Evolutionary conservation across 1,140 invertebrate genomes (phyloP), one percentile per base, ranked within the genome.

Genomic region (Trichomalopsis sarcophagae): DNA sequence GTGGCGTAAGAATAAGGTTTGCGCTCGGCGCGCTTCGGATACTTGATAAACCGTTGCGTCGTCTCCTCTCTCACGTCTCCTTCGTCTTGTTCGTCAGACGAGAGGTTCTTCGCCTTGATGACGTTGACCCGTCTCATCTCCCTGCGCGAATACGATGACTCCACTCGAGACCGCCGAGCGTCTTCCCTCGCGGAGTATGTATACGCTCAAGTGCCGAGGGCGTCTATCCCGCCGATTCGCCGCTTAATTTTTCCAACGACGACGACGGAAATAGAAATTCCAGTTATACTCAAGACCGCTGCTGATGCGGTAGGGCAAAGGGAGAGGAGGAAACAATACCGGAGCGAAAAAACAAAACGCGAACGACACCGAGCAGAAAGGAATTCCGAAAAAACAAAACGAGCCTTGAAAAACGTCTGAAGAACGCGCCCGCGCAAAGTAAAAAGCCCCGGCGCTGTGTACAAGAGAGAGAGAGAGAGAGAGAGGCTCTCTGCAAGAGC

Each of bases 1-100:
- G 92, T 92, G 89, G 92, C 91, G 91, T 92, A 93, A 93, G 92
- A 93, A 93, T 93, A 93, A 93, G 91, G 91, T 93, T 93, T 92
- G 88, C 55, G 55, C 89, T 86, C 44, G 87, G 88, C 88, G 87
- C 87, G 89, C 87, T 27, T 27, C 27, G 1, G 86, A 84, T 87
- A 87, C 89, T 89, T 87, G 86, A 89, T 86, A 87, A 85, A 85
- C 87, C 88, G 86, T 83, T 73, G 87, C 84, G 86, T 88, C 86
- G 88, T 89, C 89, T 90, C n/a, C 2, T 75, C 66, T 11, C 73
- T 80, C 74, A 2, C 73, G 55, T 40, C 62, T n/a, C 13, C 66
- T 44, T 66, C 40, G n/a, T 44, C 62, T 69, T 79, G 36, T 55
- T 30, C 68, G 23, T 68, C 77, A 66, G 30, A 21, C 27, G 23